Evolutionary conservation across 2,888 invertebrate genomes (phyloP).

Genomic region (Rhamnusium bicolor): DNA sequence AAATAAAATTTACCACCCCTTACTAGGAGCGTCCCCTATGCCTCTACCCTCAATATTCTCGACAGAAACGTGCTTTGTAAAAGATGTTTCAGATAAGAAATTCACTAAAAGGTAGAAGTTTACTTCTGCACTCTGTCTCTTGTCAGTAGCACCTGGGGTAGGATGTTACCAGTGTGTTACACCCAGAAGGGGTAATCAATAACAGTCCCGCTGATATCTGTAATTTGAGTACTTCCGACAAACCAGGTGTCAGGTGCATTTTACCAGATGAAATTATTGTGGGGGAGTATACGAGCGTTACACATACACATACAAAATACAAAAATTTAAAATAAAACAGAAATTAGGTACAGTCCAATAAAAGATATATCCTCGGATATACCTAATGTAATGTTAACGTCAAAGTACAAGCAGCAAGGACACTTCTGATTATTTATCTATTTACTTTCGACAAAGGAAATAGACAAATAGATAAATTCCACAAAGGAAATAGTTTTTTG

Average conservation of each 20-base stretch:
- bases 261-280: slow-evolving; percentile 5
- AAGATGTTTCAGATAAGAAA: slow-evolving; percentile 12
- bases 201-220: background rate
- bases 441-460: too few species aligned
- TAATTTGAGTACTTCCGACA: slow-evolving; percentile 4
- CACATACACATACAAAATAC: background rate
- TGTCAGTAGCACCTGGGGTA: slow-evolving; percentile 14
- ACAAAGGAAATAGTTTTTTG: too few species aligned
- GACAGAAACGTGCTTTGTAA: background rate
- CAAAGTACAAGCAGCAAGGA: too few species aligned
- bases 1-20: background rate
- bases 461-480: too few species aligned
- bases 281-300: background rate
- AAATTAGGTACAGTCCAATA: too few species aligned
- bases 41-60: background rate
- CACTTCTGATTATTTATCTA: too few species aligned
- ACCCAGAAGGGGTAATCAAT: slow-evolving; percentile 13
- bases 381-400: too few species aligned
- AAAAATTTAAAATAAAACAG: background rate
- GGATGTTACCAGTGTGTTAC: slow-evolving; percentile 11
- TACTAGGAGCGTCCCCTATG: background rate
- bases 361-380: too few species aligned
- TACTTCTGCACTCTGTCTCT: slow-evolving; percentile 20
- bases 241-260: slow-evolving; percentile 1
- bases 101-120: background rate